Evolutionary conservation across 1,140 invertebrate species (phyloP).

Genomic region (Andrena cerasifolii): DNA sequence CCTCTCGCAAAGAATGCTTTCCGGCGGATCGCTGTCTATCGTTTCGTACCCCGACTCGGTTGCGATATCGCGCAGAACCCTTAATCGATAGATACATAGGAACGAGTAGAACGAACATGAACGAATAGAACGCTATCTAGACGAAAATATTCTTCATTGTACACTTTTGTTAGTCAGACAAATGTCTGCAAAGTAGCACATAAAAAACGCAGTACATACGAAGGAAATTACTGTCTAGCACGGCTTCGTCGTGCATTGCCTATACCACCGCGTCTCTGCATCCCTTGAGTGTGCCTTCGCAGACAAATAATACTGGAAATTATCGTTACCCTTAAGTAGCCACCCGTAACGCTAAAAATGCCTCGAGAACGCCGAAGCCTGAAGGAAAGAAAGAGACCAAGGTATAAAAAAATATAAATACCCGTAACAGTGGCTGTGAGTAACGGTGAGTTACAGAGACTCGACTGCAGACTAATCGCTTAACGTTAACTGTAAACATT

Average conservation of each 20-base stretch:
- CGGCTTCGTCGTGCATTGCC: too few relatives aligned
- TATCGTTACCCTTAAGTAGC: background rate
- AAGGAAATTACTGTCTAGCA: too few relatives aligned
- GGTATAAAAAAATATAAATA: slow-evolving; percentile 8
- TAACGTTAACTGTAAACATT: background rate
- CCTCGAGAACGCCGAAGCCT: background rate
- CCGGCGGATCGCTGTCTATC: too few relatives aligned
- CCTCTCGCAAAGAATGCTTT: too few relatives aligned
- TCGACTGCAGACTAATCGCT: background rate
- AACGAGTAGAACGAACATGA: slow-evolving; percentile 31
- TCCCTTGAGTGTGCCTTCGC: too few relatives aligned
- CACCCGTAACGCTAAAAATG: background rate
- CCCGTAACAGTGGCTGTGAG: background rate
- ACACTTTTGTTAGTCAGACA: background rate
- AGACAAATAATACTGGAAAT: slow-evolving; percentile 40
- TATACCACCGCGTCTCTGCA: too few relatives aligned
- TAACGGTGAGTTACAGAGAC: background rate
- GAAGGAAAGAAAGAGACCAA: background rate
- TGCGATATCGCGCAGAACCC: too few relatives aligned
- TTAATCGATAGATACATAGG: slow-evolving; percentile 14
- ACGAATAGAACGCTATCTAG: background rate
- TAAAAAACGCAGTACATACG: background rate
- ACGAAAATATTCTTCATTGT: background rate
- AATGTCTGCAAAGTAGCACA: background rate
- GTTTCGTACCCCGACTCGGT: too few relatives aligned